Evolutionary conservation across 2,888 invertebrate species (phyloP), one percentile per base, ranked within the genome.

Genomic region (Aporophyla nigra): DNA sequence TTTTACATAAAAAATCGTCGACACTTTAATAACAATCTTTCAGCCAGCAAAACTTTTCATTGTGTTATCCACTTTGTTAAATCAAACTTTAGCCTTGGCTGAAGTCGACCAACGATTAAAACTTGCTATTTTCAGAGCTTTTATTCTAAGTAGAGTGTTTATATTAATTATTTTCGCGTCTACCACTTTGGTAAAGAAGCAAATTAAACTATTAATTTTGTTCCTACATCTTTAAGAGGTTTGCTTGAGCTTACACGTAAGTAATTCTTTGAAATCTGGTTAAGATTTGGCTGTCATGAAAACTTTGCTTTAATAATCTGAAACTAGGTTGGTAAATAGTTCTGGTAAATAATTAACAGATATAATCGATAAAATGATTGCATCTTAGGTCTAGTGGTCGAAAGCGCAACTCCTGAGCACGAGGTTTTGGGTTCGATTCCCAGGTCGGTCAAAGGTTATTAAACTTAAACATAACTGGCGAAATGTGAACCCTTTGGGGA

Each of bases 1-100:
- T 58, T 74, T 67, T 40, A 72, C 24, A 40, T 65, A 40, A 43
- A 67, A 67, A 62, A n/a, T 67, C 33, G 27, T 82, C 61, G n/a
- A 82, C 63, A 69, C 58, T 75, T 66, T 62, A 69, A 66, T 78
- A 68, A 69, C 53, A 67, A 56, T 62, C 16, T 65, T 63, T 51
- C 24, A 56, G 33, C 14, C 21, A 33, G 12, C 0, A n/a, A 33
- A 82, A 78, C 51, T 71, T 78, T 76, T 49, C 40, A 66, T 76
- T 71, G 65, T 71, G 63, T 74, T 46, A 66, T 71, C 59, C 19
- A 61, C 63, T 69, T 66, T 68, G 56, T 72, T 54, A 71, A 84
- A 40, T 63, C 27, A 49, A 84, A 70, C 51, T 76, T 82, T 43
- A 56, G 24, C 14, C 51, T 46, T 24, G 12, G 59, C 49, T 27